These are phyloP conservation scores for Zalophus californianus DNA, from an alignment of 2,797 vertebrate genomes.

Conservation along the genomic window DNA sequence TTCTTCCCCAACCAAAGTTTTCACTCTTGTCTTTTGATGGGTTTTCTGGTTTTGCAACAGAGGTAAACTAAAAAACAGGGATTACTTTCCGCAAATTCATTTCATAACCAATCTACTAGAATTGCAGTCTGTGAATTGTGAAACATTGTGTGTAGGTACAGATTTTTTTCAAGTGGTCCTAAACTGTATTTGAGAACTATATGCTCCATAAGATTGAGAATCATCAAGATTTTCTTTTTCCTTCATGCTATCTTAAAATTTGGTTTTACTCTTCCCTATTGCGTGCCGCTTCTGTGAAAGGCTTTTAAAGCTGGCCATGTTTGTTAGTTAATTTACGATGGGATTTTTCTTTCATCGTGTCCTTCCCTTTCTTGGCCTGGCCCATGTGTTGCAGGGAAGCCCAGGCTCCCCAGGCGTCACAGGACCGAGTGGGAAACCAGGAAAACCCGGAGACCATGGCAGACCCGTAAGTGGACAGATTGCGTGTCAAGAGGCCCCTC, in stretches of 20 bases:
- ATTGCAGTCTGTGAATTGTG: not conserved
- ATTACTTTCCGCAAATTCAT: conserved; percentile 45
- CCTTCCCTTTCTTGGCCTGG: conserved; percentile 58
- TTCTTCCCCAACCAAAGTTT: not conserved
- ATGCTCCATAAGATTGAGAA: not conserved
- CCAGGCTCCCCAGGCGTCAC: conserved; percentile 94
- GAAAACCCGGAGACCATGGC: conserved; percentile 94
- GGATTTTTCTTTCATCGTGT: conserved; percentile 11
- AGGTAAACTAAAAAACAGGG: conserved; percentile 12
- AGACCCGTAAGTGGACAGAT: conserved; percentile 90
- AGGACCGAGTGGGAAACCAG: conserved; percentile 93
- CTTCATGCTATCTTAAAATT: not conserved
- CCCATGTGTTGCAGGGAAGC: conserved; percentile 89
- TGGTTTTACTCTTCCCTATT: not conserved
- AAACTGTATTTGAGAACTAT: conserved; percentile 5
- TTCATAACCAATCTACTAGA: not conserved
- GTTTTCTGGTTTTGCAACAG: conserved; percentile 6
- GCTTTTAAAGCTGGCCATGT: not conserved
- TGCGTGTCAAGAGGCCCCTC: conserved; percentile 60
- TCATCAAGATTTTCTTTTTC: not conserved
- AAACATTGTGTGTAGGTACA: not conserved
- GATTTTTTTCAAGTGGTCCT: conserved; percentile 32
- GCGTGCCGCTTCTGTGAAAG: not conserved
- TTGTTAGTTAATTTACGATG: not conserved
- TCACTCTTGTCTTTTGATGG: conserved; percentile 11